These are phyloP conservation scores for Catharus ustulatus DNA, from an alignment of 2,797 vertebrate genomes.

Conservation along the genomic window DNA sequence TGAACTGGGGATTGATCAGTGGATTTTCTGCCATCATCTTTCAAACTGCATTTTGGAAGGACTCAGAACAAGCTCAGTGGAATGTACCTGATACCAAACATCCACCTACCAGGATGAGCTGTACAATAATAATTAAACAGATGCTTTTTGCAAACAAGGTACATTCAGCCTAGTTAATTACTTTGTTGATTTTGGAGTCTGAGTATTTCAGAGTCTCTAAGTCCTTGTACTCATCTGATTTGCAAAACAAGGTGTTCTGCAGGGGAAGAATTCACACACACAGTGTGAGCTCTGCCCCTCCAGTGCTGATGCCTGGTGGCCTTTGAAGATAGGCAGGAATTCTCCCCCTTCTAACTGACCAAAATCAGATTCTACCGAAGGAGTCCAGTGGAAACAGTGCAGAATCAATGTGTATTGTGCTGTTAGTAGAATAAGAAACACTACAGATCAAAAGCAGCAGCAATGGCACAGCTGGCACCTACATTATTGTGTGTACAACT, in stretches of 20 bases:
- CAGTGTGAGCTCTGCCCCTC: neutral
- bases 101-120: neutral
- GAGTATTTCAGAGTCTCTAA: neutral
- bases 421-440: neutral
- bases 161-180: neutral
- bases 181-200: neutral
- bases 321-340: neutral
- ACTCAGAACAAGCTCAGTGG: neutral
- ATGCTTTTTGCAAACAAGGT: neutral
- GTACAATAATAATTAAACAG: neutral
- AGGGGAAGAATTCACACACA: neutral
- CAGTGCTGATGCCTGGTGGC: neutral
- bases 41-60: neutral
- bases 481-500: neutral
- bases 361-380: neutral
- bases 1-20: neutral
- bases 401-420: too few relatives aligned
- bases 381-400: neutral
- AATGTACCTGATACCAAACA: fast-evolving
- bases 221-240: neutral
- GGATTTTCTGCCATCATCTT: neutral
- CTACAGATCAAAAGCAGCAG: neutral
- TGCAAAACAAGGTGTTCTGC: neutral
- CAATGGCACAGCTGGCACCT: neutral
- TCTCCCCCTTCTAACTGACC: neutral